Percentiles rank a stretch among this genome's conserved stretches.
Conservation (phyloP, 2,113 vertebrate species). For the Tychaedon coryphoeus region DNA sequence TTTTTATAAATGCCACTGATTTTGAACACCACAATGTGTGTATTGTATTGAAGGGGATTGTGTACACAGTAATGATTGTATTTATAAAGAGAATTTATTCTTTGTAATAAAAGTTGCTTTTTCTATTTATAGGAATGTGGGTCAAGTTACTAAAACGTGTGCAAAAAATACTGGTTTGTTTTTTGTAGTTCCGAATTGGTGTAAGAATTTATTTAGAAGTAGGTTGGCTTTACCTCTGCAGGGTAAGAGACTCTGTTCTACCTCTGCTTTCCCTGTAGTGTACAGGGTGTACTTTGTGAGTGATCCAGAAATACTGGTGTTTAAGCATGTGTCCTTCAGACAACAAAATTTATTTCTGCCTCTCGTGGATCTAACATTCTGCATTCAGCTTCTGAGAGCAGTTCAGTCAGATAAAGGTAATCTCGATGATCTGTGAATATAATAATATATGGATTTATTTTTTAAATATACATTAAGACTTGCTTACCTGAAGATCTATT, state of each 20-base stretch:
- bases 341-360: neutral
- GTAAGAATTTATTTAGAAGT: neutral
- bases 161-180: neutral
- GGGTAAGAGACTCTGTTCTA: neutral
- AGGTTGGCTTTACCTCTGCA: neutral
- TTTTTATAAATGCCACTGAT: conserved; percentile 36
- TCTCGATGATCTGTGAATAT: neutral
- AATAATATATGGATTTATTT: neutral
- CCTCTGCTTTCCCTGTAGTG: neutral
- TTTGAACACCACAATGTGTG: neutral
- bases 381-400: neutral
- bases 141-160: conserved; percentile 43
- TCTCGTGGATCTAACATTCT: neutral
- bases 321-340: neutral
- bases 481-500: neutral
- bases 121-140: neutral
- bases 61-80: conserved; percentile 50
- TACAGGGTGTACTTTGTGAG: neutral
- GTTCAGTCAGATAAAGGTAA: neutral
- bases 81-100: conserved; percentile 65
- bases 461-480: neutral
- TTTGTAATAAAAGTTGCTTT: conserved; percentile 72
- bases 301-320: neutral
- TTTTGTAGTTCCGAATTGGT: neutral
- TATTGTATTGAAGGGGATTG: conserved; percentile 56